These are phyloP conservation scores for Chymomyza amoena DNA, from an alignment of 2,888 invertebrate genomes.

Conservation along the genomic window DNA sequence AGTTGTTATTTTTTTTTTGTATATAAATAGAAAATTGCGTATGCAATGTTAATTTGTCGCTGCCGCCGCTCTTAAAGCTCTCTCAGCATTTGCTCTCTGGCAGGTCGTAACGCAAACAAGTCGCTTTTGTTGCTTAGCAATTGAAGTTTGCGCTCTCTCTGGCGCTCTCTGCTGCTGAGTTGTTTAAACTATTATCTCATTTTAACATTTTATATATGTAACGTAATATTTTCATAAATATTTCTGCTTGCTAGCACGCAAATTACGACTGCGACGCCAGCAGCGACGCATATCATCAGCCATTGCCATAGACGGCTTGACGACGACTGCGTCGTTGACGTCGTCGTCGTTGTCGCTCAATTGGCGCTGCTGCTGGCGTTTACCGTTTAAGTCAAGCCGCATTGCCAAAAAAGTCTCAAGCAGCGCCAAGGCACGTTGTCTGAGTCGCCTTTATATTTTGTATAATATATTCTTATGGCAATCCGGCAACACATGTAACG, in stretches of 20 bases:
- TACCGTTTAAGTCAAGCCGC: constrained; percentile 36
- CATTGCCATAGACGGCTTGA: constrained; percentile 45
- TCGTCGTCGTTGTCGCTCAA: constrained; percentile 10
- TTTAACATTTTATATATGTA: constrained; percentile 39
- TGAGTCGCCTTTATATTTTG: constrained; percentile 20
- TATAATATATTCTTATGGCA: background rate
- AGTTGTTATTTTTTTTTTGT: constrained; percentile 39
- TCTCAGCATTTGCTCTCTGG: constrained; percentile 22
- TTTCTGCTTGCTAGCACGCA: constrained; percentile 7
- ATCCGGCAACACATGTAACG: background rate
- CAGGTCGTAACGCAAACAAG: constrained; percentile 45
- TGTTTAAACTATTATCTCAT: constrained; percentile 60
- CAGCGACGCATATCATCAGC: constrained; percentile 16
- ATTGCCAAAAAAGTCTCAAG: constrained; percentile 31
- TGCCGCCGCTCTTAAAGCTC: constrained; percentile 11
- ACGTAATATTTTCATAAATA: background rate
- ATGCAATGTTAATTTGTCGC: constrained; percentile 69
- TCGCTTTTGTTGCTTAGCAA: constrained; percentile 61
- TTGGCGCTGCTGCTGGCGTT: constrained; percentile 31
- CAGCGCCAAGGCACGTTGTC: constrained; percentile 38
- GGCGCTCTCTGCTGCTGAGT: background rate
- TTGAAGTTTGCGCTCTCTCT: background rate
- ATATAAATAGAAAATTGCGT: constrained; percentile 76
- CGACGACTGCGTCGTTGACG: constrained; percentile 34
- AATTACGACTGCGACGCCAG: constrained; percentile 37